Base-by-base conservation (phyloP, 2,888 invertebrate genomes). In the Lypha dubia region DNA sequence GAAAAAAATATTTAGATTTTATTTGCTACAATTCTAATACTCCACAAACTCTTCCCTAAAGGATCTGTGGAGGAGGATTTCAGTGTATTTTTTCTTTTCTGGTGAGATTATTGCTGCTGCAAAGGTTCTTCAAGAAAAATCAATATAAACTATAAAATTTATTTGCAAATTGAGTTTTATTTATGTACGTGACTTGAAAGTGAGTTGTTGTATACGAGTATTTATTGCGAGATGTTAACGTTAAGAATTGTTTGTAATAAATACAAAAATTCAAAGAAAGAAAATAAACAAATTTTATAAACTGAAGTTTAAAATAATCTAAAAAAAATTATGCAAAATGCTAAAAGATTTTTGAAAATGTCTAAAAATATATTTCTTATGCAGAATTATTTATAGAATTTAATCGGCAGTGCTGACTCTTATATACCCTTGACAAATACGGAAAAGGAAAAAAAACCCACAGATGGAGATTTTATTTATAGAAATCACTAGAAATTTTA, bases 161-260 rank as follows among this genome's bases (percentile, higher is more conserved):
- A 51, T 46, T 44, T 76, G 44, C 32, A 62, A 76, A 46, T 68
- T 44, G n/a, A 51, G 63, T 63, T n/a, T n/a, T n/a, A n/a, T n/a
- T 65, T 7, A 24, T 51, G 7, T 71, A 76, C 74, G 67, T 81
- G 68, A 70, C 51, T 24, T 32, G 20, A 24, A 75, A 68, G 22
- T 56, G 24, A 67, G n/a, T 58, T 46, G 15, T 8, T n/a, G n/a
- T n/a, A 46, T 38, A 60, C 32, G 32, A 32, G 7, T 41, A 6
- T 71, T 65, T 44, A 11, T 22, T 32, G 41, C 4, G 8, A 32
- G n/a, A 41, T 53, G 22, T 11, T 1, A 62, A 24, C 51, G 8
- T 35, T 35, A 32, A 22, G 17, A 3, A 49, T 41, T 49, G 6
- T 7, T 28, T 28, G 28, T 28, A 28, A 28, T 5, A 28, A 28